Conservation (phyloP, 2,113 vertebrate species). For the Malurus elegans region DNA sequence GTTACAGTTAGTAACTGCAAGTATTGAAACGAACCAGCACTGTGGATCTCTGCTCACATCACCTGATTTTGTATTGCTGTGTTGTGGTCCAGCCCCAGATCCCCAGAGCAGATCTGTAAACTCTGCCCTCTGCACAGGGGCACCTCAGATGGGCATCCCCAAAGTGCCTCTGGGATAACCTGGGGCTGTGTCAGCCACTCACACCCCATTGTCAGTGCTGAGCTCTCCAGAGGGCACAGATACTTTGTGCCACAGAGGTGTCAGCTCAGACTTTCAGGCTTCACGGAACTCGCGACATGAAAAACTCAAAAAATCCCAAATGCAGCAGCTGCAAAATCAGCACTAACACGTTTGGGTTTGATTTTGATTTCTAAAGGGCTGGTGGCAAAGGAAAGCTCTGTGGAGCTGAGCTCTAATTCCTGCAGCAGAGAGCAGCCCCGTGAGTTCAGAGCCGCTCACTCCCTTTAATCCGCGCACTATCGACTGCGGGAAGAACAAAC, state of each 20-base stretch:
- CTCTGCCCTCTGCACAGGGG: neutral
- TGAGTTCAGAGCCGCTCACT: neutral
- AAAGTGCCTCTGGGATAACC: neutral
- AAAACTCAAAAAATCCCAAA: neutral
- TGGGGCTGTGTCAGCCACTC: neutral
- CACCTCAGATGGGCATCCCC: neutral
- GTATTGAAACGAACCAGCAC: neutral
- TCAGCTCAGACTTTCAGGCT: neutral
- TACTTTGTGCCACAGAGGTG: neutral
- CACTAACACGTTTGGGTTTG: neutral
- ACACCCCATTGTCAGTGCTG: neutral
- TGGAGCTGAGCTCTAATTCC: neutral
- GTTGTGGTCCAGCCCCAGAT: neutral
- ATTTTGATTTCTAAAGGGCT: conserved; percentile 2
- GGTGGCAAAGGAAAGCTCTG: neutral
- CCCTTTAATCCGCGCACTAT: neutral
- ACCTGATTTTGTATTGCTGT: neutral
- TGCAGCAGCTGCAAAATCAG: neutral
- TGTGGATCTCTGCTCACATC: neutral
- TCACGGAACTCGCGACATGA: neutral
- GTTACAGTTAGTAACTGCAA: neutral
- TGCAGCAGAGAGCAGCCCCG: neutral
- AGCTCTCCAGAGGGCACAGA: neutral
- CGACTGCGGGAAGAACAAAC: conserved; percentile 16
- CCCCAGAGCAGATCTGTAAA: neutral